These are phyloP conservation scores for Carposina sasakii DNA, from an alignment of 1,140 invertebrate genomes.

Conservation along the genomic window DNA sequence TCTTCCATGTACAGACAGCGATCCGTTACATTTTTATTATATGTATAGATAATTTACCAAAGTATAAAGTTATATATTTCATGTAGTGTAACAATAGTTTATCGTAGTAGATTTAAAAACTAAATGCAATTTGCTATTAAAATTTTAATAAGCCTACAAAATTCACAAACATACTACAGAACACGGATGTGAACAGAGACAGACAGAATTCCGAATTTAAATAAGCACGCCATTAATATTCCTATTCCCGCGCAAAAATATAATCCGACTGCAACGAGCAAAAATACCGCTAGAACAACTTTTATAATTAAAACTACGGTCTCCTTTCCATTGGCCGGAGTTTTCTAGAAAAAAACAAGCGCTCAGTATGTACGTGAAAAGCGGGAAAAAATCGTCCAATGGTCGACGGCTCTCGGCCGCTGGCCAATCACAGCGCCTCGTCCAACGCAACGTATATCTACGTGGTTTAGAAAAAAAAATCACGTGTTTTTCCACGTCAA, in stretches of 20 bases:
- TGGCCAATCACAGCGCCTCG: constrained; percentile 43
- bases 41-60: too few species aligned
- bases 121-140: too few species aligned
- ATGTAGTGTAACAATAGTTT: too few species aligned
- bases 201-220: too few species aligned
- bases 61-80: too few species aligned
- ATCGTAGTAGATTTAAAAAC: too few species aligned
- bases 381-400: constrained; percentile 65
- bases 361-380: constrained; percentile 60
- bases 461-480: constrained; percentile 63
- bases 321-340: constrained; percentile 52
- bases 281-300: constrained; percentile 45
- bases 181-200: too few species aligned
- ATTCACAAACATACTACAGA: too few species aligned
- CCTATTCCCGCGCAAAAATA: constrained; percentile 18
- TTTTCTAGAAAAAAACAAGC: constrained; percentile 61
- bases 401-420: constrained; percentile 24
- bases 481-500: constrained; percentile 64
- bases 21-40: too few species aligned
- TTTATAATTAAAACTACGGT: constrained; percentile 67
- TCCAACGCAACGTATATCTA: constrained; percentile 55
- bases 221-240: too few species aligned
- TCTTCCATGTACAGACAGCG: too few species aligned
- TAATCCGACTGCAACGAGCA: constrained; percentile 25
- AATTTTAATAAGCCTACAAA: too few species aligned